Evolutionary conservation across 2,888 invertebrate species (phyloP).

Genomic region (Exocentrus adspersus): DNA sequence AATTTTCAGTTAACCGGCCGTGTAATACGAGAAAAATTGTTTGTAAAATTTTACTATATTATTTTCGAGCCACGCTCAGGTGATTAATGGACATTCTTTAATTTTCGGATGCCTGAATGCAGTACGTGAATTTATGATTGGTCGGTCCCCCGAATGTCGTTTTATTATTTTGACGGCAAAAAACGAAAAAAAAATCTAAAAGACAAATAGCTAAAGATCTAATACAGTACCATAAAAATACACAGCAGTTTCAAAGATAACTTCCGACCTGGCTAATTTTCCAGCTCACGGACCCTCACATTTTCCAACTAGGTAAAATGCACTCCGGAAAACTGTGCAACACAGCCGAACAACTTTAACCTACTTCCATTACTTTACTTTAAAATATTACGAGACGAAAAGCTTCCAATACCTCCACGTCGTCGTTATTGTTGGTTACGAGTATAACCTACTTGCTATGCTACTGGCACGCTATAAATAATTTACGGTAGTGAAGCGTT

Average conservation of each 20-base stretch:
- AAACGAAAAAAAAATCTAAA: no score
- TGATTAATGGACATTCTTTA: neutral
- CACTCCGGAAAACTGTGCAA: no score
- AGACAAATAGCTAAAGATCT: no score
- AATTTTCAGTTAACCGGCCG: conserved; percentile 10
- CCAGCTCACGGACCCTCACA: no score
- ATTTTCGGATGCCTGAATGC: neutral
- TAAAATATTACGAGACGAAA: neutral
- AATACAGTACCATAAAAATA: no score
- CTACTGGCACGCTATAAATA: neutral
- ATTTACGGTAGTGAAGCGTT: neutral
- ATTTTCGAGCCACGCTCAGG: neutral
- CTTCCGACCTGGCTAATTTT: no score
- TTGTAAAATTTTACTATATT: neutral
- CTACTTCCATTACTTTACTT: no score
- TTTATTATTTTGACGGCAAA: neutral
- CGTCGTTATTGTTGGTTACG: neutral
- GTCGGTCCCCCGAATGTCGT: neutral
- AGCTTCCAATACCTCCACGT: neutral
- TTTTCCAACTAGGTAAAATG: no score
- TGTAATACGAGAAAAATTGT: conserved; percentile 6
- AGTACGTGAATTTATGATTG: neutral
- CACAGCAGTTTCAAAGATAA: no score
- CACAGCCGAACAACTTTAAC: no score
- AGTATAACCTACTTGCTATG: neutral